Percentiles rank a stretch among this genome's conserved stretches.
These are phyloP conservation scores for Labrus mixtus DNA, from an alignment of 2,113 vertebrate species.

Conservation along the genomic window DNA sequence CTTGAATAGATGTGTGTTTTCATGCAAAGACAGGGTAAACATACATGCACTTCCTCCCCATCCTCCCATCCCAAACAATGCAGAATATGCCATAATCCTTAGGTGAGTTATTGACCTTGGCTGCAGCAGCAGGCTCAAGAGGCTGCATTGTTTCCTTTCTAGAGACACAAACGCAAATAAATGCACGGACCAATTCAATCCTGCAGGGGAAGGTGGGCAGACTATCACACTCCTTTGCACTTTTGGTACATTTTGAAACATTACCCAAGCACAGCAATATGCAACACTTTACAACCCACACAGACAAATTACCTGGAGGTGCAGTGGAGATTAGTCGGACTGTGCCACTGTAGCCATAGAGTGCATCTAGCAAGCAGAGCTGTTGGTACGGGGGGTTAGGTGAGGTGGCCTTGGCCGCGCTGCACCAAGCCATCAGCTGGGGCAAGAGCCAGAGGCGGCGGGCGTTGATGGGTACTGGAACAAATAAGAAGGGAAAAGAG, in stretches of 20 bases:
- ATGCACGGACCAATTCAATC: background rate
- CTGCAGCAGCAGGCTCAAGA: background rate
- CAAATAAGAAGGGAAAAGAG: constrained; percentile 74
- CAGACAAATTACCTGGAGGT: constrained; percentile 52
- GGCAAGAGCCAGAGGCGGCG: constrained; percentile 44
- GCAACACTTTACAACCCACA: constrained; percentile 54
- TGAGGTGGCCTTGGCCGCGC: constrained; percentile 38
- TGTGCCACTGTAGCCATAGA: constrained; percentile 6
- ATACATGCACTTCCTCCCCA: background rate
- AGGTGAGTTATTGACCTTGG: constrained; percentile 56
- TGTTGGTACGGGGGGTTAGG: constrained; percentile 53
- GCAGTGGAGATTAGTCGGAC: constrained; percentile 30
- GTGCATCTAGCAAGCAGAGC: constrained; percentile 9
- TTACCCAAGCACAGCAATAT: constrained; percentile 36
- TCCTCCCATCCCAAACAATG: too few species aligned
- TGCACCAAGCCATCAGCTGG: constrained; percentile 26
- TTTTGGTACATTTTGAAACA: constrained; percentile 44
- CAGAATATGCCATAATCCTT: constrained; percentile 30
- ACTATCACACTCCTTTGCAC: constrained; percentile 45
- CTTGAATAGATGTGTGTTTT: constrained; percentile 14
- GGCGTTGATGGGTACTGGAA: constrained; percentile 66
- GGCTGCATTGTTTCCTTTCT: constrained; percentile 7
- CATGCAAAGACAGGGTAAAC: constrained; percentile 36
- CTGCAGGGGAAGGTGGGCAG: constrained; percentile 20
- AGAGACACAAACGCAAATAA: constrained; percentile 36